phyloP scores from a whole-genome alignment of 1,140 invertebrate species.

The Piezodorus guildinii region DNA sequence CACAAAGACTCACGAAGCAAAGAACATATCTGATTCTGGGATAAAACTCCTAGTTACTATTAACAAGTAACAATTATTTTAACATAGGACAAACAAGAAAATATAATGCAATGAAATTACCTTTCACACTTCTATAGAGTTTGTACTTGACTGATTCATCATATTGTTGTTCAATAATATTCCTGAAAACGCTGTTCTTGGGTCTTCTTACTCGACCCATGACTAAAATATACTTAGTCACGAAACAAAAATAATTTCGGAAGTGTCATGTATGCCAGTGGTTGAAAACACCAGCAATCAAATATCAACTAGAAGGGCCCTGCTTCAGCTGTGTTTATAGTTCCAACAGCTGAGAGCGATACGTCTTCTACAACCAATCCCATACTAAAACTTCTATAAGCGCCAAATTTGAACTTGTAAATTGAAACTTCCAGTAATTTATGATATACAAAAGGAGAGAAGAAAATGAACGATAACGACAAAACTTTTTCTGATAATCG shows the following conservation, averaged over 20 bases:
- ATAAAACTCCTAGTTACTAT: no score
- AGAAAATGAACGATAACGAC: no score
- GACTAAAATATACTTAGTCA: constrained; percentile 15
- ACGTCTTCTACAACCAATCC: neutral
- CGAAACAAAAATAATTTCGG: constrained; percentile 2
- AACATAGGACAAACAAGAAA: no score
- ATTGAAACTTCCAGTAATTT: no score
- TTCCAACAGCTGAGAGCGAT: neutral
- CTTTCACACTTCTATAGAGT: constrained; percentile 40
- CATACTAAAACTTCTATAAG: no score
- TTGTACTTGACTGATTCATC: constrained; percentile 36
- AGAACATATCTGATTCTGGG: no score
- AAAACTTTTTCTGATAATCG: no score
- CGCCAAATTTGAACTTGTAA: no score
- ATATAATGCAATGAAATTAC: constrained; percentile 28
- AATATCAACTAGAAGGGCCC: neutral
- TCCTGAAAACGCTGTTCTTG: constrained; percentile 36
- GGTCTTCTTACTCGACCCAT: constrained; percentile 15
- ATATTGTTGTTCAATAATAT: constrained; percentile 41
- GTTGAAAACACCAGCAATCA: neutral
- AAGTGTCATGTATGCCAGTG: neutral
- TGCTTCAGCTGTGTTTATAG: constrained; percentile 4
- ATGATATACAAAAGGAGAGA: no score
- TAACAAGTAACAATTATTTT: no score
- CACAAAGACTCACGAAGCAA: no score